phyloP scores from a whole-genome alignment of 2,113 vertebrate species.

The Psittacus erithacus region DNA sequence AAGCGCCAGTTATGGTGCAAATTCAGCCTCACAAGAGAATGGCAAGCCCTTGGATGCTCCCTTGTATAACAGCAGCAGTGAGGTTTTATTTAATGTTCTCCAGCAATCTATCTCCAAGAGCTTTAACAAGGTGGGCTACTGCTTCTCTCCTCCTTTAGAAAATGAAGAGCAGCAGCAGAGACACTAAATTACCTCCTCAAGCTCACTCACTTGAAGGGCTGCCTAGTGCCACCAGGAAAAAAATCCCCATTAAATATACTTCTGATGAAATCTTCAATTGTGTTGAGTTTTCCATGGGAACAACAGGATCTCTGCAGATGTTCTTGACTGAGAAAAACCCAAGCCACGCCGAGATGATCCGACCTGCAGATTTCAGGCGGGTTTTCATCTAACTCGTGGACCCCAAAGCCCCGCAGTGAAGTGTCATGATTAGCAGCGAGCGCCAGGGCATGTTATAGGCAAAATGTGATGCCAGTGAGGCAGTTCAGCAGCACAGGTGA shows the following conservation, averaged over 20 bases:
- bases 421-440: not conserved
- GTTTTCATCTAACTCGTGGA: not conserved
- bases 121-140: slow-evolving; percentile 14
- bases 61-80: not conserved
- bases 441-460: not conserved
- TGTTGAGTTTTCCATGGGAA: not conserved
- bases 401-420: not conserved
- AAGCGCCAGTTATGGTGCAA: not conserved
- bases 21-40: not conserved
- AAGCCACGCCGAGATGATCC: not conserved
- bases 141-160: not conserved
- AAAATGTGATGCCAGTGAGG: not conserved
- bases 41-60: not conserved
- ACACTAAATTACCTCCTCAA: not conserved
- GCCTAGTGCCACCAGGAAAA: not conserved
- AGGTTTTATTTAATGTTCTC: slow-evolving; percentile 32
- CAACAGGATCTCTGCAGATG: not conserved
- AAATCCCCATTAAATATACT: not conserved
- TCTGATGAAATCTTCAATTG: not conserved
- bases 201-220: not conserved
- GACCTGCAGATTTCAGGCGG: not conserved
- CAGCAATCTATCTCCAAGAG: not conserved
- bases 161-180: not conserved
- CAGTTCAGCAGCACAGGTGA: rapidly evolving
- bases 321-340: not conserved